phyloP scores from a whole-genome alignment of 30 jellyfish, hydroid and myxozoan species.

The Chrysaora quinquecirrha region DNA sequence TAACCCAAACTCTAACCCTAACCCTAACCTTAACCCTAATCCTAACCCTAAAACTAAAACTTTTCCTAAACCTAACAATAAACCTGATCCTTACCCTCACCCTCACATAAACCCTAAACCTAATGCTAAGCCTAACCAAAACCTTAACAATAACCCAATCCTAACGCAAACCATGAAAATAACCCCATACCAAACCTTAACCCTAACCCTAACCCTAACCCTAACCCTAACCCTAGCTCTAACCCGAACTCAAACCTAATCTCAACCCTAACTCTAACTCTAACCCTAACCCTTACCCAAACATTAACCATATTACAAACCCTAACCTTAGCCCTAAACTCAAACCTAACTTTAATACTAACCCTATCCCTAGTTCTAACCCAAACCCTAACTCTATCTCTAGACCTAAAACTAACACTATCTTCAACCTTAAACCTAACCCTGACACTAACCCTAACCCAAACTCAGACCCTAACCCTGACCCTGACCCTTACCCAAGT shows the following conservation, averaged over 20 bases:
- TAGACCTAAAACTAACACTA: neutral
- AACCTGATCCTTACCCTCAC: no score
- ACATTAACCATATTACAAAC: neutral
- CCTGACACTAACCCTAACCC: neutral
- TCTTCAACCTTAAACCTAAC: neutral
- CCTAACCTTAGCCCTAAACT: neutral
- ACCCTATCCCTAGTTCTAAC: neutral
- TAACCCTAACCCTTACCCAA: neutral
- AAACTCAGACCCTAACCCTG: neutral
- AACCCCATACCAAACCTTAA: neutral
- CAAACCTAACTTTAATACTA: neutral
- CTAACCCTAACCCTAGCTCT: no score
- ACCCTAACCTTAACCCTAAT: no score
- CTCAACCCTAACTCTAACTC: neutral
- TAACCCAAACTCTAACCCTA: no score
- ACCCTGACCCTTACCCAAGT: no score
- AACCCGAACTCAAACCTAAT: neutral
- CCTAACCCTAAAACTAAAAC: no score
- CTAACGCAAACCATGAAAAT: no score
- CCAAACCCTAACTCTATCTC: neutral
- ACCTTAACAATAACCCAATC: neutral
- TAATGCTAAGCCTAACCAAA: neutral
- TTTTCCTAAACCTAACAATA: no score
- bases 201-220: constrained; percentile 6
- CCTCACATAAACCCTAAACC: no score